A percentile compares a stretch with the other conserved stretches of the same genome.
Conservation (phyloP, 2,113 vertebrate genomes). For the Paradoxurus hermaphroditus region DNA sequence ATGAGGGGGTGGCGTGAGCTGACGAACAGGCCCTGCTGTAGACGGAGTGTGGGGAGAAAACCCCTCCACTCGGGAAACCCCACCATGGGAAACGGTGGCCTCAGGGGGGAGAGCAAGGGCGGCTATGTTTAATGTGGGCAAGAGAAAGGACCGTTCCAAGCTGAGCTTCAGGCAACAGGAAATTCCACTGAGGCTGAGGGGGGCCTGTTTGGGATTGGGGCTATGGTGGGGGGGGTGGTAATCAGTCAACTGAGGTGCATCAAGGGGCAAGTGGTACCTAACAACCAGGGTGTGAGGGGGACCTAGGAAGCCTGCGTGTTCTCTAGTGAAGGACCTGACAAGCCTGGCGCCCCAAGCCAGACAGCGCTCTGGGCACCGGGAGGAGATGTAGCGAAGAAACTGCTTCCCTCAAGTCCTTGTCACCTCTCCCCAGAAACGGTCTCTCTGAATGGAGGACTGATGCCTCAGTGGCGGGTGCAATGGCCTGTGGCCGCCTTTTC, state of each 20-base stretch:
- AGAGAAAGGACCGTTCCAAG: background rate
- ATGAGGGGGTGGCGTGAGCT: fast-evolving
- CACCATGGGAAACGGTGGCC: background rate
- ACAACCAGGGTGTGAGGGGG: background rate
- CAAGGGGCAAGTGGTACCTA: fast-evolving
- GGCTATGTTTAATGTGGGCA: background rate
- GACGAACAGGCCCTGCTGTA: background rate
- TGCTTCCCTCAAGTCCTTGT: background rate
- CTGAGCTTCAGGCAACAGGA: background rate
- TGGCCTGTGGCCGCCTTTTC: background rate
- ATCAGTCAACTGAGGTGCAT: background rate
- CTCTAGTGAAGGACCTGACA: background rate
- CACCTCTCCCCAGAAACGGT: background rate
- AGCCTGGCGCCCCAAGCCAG: too few species aligned
- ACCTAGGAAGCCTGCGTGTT: background rate
- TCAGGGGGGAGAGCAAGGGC: background rate
- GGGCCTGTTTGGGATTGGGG: background rate
- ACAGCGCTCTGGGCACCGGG: background rate
- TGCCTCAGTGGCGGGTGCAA: background rate
- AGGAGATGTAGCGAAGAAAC: background rate
- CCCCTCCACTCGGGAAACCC: background rate
- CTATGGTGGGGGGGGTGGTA: fast-evolving
- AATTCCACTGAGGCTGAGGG: background rate
- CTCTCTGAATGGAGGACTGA: background rate
- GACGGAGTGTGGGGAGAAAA: background rate